Base-by-base conservation (phyloP, 2,113 vertebrate species). In the Cyrtonyx montezumae region DNA sequence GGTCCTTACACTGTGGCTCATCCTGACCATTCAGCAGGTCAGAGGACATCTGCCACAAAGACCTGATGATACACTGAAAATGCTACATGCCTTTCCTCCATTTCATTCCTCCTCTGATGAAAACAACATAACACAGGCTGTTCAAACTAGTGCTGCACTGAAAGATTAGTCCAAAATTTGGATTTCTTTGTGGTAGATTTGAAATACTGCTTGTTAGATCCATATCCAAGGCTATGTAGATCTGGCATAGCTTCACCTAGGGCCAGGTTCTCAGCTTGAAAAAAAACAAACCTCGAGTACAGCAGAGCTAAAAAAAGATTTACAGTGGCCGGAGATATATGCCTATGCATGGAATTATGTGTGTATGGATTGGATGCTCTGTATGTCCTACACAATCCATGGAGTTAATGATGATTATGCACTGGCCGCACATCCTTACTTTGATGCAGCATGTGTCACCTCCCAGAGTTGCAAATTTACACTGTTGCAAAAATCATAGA, bases 41-140 rank as follows among this genome's bases (percentile, higher is more conserved):
- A 91, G 85, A 93, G 58, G 45, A 86, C 55, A 88, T 88, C 88
- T 95, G 73, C 58, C 58, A 73, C 62, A 91, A 43, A 94, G 73
- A 68, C 53, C 65, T 45, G 79, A 71, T 49, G 76, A 68, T 45
- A 46, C 23, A 7, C n/a, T 88, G 45, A 94, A 95, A 96, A 91
- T 71, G 79, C 43, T 48, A 62, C 69, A 80, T 0, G 0, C 43
- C 77, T 95, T 95, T 93, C 90, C 82, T 88, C 36, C 69, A n/a
- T 40, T 81, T 8, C 34, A 43, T 95, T 95, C 85, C 83, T 91
- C 7, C 36, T 73, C 56, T 73, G 87, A 68, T 0, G 0, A 90
- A 94, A 95, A 78, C 87, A 94, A 56, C n/a, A 26, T n/a, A 75
- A 16, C 1, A 0, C 7, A 15, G 16, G 8, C 61, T 61, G 78